A percentile compares a stretch with the other conserved stretches of the same genome.
Conservation (phyloP, 2,888 invertebrate species). For the Harmothoe impar region DNA sequence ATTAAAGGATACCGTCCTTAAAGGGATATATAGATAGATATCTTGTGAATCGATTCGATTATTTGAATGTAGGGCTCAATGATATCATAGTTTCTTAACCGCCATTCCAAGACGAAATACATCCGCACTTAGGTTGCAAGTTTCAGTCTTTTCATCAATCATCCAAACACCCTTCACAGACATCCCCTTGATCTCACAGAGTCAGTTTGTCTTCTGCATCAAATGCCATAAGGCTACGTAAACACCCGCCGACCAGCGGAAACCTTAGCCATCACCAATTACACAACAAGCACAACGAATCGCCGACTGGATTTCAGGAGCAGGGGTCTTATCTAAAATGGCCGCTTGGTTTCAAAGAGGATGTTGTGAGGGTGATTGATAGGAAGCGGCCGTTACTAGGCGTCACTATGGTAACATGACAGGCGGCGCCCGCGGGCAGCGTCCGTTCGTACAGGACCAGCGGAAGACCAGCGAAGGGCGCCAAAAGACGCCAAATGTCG, state of each 20-base stretch:
- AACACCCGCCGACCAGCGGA: background rate
- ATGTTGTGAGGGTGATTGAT: background rate
- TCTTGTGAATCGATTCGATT: too few species aligned
- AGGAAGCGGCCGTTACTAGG: background rate
- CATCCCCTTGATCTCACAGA: background rate
- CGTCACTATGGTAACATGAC: background rate
- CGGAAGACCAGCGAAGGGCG: background rate
- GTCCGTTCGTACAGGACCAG: background rate
- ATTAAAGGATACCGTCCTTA: too few species aligned
- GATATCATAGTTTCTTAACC: too few species aligned
- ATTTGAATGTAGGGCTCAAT: too few species aligned
- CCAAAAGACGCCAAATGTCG: background rate
- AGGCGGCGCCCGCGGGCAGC: background rate
- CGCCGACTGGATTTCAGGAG: background rate
- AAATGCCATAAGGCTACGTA: background rate
- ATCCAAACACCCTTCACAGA: too few species aligned
- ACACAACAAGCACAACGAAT: background rate
- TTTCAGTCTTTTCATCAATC: too few species aligned
- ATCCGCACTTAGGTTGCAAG: too few species aligned
- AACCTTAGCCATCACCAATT: background rate
- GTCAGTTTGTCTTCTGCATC: background rate
- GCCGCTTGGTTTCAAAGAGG: background rate
- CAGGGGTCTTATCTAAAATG: background rate
- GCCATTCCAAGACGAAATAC: too few species aligned
- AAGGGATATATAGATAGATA: too few species aligned